phyloP scores from a whole-genome alignment of 2,113 vertebrate species.

The Ictalurus furcatus region DNA sequence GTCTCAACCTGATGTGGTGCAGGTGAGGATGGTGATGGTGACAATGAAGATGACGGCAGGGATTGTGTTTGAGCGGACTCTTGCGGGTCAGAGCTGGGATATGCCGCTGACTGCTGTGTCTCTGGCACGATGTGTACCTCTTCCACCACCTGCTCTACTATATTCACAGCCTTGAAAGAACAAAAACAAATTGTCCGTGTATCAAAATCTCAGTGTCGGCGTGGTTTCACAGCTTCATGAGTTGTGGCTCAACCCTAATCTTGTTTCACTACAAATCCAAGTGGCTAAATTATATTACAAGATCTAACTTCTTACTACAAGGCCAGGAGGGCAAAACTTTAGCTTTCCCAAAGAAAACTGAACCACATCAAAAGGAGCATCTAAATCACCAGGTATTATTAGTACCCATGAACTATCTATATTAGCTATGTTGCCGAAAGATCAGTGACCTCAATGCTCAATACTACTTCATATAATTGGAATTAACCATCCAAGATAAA shows the following conservation, averaged over 20 bases:
- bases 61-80: constrained; percentile 45
- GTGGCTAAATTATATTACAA: neutral
- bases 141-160: constrained; percentile 65
- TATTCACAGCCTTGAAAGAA: constrained; percentile 68
- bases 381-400: neutral
- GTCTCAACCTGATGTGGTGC: constrained; percentile 58
- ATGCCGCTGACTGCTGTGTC: constrained; percentile 48
- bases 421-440: neutral
- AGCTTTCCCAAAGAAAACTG: neutral
- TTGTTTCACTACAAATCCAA: neutral
- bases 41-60: constrained; percentile 40
- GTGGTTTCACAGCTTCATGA: neutral
- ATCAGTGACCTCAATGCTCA: neutral
- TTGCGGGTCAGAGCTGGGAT: constrained; percentile 55
- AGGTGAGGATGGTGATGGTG: constrained; percentile 48
- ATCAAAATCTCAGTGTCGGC: neutral
- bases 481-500: neutral
- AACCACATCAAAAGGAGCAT: neutral
- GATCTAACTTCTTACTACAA: neutral
- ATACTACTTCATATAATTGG: neutral
- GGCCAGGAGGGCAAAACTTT: neutral
- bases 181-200: neutral
- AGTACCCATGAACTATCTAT: neutral
- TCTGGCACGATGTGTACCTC: constrained; percentile 60
- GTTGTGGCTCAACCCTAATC: neutral